phyloP scores from a whole-genome alignment of 2,113 vertebrate species.

The Scomber scombrus region DNA sequence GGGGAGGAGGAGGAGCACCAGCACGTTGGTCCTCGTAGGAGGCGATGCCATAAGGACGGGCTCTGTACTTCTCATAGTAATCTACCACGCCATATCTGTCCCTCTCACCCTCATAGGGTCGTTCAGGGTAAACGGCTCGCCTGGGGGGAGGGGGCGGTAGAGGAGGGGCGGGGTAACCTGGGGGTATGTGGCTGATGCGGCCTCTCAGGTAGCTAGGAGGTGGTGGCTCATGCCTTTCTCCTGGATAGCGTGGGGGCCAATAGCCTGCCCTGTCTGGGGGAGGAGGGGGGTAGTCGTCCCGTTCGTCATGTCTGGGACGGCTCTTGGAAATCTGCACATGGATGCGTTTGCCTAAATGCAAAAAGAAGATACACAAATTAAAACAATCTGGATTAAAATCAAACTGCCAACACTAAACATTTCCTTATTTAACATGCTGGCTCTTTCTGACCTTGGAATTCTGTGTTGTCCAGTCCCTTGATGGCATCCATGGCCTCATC shows the following conservation, averaged over 20 bases:
- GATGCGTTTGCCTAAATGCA: slow-evolving; percentile 92
- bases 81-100: slow-evolving; percentile 92
- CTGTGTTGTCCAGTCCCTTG: slow-evolving; percentile 85
- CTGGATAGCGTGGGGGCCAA: slow-evolving; percentile 93
- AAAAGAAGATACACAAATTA: background rate
- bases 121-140: slow-evolving; percentile 84
- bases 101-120: slow-evolving; percentile 88
- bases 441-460: slow-evolving; percentile 82
- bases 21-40: slow-evolving; percentile 84
- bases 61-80: slow-evolving; percentile 97
- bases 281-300: slow-evolving; percentile 90
- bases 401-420: accelerated
- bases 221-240: slow-evolving; percentile 88
- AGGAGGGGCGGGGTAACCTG: slow-evolving; percentile 87
- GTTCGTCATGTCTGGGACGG: slow-evolving; percentile 90
- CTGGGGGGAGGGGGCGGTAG: slow-evolving; percentile 86
- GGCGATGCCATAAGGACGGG: slow-evolving; percentile 88
- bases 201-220: slow-evolving; percentile 77
- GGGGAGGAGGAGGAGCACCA: slow-evolving; percentile 82
- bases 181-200: slow-evolving; percentile 74
- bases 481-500: slow-evolving; percentile 89
- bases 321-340: slow-evolving; percentile 98
- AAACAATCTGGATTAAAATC: background rate
- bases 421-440: accelerated
- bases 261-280: slow-evolving; percentile 91